These are phyloP conservation scores for Ciconia boyciana DNA, from an alignment of 2,113 vertebrate species.

Conservation along the genomic window DNA sequence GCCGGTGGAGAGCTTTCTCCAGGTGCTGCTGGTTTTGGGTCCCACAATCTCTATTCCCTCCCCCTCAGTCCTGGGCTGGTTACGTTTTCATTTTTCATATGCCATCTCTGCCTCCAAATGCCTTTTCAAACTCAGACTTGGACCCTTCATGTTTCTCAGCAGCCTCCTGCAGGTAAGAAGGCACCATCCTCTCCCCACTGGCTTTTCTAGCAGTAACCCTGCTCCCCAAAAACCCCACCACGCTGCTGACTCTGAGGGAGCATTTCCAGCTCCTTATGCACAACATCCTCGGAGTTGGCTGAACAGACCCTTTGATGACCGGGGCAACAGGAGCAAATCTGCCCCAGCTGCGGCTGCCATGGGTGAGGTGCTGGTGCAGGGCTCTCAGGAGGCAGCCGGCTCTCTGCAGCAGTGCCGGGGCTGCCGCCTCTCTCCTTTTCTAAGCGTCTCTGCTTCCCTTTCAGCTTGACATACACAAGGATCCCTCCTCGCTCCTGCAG, in stretches of 20 bases:
- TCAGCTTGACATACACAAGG: neutral
- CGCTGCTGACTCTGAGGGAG: neutral
- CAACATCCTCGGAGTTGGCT: accelerated
- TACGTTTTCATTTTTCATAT: neutral
- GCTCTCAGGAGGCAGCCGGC: neutral
- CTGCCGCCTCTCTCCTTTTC: neutral
- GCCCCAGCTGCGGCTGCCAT: accelerated
- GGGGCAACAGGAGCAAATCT: neutral
- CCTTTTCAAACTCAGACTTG: neutral
- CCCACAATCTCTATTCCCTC: neutral
- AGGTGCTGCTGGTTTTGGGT: neutral
- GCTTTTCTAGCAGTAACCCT: neutral
- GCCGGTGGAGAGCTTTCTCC: neutral
- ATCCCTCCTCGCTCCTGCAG: neutral
- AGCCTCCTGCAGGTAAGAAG: neutral
- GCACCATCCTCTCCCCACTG: neutral
- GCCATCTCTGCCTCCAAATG: neutral
- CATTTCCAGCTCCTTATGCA: neutral
- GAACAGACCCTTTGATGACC: neutral
- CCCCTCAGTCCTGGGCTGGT: neutral
- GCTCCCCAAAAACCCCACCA: neutral
- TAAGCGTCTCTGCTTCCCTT: neutral
- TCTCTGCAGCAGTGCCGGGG: accelerated
- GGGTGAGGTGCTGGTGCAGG: neutral
- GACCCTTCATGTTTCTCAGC: neutral